Percentiles rank a stretch among this genome's conserved stretches.
These are phyloP conservation scores for Aramus guarauna DNA, from an alignment of 2,113 vertebrate species.

Conservation along the genomic window DNA sequence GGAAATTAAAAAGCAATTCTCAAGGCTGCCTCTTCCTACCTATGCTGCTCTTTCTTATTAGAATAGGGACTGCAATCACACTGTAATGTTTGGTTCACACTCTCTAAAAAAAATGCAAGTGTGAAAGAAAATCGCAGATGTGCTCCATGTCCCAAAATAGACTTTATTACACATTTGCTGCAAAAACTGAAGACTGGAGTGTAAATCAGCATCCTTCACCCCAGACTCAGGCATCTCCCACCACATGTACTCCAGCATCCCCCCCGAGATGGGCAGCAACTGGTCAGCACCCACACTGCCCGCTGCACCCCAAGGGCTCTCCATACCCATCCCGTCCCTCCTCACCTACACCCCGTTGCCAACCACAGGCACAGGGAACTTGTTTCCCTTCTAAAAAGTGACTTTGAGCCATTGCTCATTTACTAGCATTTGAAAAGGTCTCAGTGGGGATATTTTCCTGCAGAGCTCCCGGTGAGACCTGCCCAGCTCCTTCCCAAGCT, in stretches of 20 bases:
- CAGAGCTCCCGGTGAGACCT: neutral
- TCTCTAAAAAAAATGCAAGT: neutral
- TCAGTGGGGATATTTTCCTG: neutral
- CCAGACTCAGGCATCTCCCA: neutral
- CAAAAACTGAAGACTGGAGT: neutral
- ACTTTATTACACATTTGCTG: neutral
- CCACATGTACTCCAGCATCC: neutral
- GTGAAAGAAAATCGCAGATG: constrained; percentile 1
- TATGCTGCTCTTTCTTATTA: neutral
- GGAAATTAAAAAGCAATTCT: neutral
- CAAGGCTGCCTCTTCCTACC: neutral
- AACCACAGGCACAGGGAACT: accelerated
- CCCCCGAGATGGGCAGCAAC: no score
- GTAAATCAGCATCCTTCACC: neutral
- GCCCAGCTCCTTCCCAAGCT: neutral
- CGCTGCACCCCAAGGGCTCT: neutral
- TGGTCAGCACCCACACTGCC: neutral
- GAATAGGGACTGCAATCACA: neutral
- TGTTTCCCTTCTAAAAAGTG: neutral
- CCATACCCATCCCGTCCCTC: neutral
- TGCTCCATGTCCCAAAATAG: neutral
- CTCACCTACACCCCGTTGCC: neutral
- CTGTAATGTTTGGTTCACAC: neutral
- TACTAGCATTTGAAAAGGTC: neutral
- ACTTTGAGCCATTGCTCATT: neutral